phyloP scores from a whole-genome alignment of 2,113 vertebrate species.

The Campylomormyrus tamandua region DNA sequence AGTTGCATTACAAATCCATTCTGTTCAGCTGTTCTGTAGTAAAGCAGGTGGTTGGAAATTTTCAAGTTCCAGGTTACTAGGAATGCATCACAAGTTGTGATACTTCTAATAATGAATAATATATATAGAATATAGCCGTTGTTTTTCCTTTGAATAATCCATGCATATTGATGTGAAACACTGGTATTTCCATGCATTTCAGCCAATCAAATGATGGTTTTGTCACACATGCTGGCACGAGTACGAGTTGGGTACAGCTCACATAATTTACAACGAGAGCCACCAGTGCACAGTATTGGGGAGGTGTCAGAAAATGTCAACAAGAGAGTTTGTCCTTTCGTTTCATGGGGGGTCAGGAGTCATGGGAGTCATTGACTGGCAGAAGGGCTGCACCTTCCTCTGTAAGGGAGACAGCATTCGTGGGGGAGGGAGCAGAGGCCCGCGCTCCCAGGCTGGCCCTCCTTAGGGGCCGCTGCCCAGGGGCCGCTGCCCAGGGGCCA shows the following conservation, averaged over 20 bases:
- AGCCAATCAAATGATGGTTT: not conserved
- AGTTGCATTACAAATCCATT: not conserved
- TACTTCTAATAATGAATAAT: not conserved
- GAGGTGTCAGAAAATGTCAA: not conserved
- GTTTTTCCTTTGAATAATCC: not conserved
- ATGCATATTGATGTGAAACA: not conserved
- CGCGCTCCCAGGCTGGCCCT: not conserved
- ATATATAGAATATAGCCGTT: not conserved
- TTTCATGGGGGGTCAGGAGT: conserved; percentile 13
- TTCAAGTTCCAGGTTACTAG: not conserved
- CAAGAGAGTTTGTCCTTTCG: not conserved
- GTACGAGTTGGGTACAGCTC: not conserved
- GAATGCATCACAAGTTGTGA: not conserved
- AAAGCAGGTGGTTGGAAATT: not conserved
- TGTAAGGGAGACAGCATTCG: conserved; percentile 22
- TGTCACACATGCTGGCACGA: not conserved
- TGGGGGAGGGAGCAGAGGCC: not conserved
- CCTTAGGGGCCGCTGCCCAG: too few relatives aligned
- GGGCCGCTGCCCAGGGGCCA: not conserved
- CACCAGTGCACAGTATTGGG: not conserved
- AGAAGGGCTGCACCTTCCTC: conserved; percentile 27
- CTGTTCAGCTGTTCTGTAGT: not conserved
- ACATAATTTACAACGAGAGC: not conserved
- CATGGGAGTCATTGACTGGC: conserved; percentile 28
- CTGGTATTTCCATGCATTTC: not conserved